Base-by-base conservation (phyloP, 2,888 invertebrate species). In the Odontothrips loti region DNA sequence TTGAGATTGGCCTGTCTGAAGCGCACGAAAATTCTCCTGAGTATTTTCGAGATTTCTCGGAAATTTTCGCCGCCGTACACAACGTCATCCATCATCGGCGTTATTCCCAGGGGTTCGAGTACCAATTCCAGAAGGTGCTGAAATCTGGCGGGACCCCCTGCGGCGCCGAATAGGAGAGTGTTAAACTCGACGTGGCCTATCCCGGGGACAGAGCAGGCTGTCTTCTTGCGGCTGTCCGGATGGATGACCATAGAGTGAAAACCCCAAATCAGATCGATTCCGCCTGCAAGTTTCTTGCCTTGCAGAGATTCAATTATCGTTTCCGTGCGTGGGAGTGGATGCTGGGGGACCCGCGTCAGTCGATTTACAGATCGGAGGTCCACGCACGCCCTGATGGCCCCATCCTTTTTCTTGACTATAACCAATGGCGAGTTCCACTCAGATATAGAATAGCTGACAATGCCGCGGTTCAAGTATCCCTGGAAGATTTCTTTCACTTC, bases 121-220 rank as follows among this genome's bases (percentile, higher is more conserved):
- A 63, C 63, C 1, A 51, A 9, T n/a, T 63, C 63, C 9, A 63
- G n/a, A 9, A 63, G n/a, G 17, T 17, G 20, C n/a, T 63, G 63
- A 63, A 63, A 63, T n/a, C 63, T 15, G 20, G 63, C 63, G n/a
- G 63, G 63, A 1, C 63, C n/a, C 20, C 63, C 63, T 9, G 20
- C n/a, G 9, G 63, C 63, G 20, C 17, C 63, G n/a, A 63, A 63
- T n/a, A 63, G 63, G 1, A 63, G 63, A n/a, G 63, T n/a, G n/a
- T 63, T 63, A n/a, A 63, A 63, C n/a, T 63, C 63, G 9, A 63
- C n/a, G 63, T n/a, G 63, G n/a, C 63, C 63, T n/a, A 63, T n/a
- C 20, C 63, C 63, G 1, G 63, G 63, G 9, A 63, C 63, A n/a
- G 20, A 20, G 63, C 63, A 63, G n/a, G 63, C 63, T 9, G 63